These are phyloP conservation scores for Lophura nycthemera DNA, from an alignment of 2,113 vertebrate species.

Conservation along the genomic window DNA sequence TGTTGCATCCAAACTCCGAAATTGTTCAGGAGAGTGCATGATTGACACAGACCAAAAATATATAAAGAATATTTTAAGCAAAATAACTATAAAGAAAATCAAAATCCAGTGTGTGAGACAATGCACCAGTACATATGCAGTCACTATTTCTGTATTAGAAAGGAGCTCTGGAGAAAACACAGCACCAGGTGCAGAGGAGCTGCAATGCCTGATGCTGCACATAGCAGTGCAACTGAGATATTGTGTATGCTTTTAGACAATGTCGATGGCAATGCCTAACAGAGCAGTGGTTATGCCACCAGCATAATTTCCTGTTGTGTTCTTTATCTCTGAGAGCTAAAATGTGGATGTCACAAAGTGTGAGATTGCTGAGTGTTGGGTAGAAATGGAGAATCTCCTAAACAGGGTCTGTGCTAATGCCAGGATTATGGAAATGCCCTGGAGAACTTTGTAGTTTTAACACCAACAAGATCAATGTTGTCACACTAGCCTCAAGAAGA, in stretches of 20 bases:
- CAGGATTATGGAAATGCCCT: neutral
- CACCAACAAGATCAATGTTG: neutral
- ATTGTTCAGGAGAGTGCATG: neutral
- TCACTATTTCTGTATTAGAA: neutral
- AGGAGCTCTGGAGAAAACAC: neutral
- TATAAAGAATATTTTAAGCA: neutral
- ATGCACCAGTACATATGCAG: neutral
- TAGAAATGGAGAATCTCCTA: fast-evolving
- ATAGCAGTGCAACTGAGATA: neutral
- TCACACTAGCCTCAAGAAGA: neutral
- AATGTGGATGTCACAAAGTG: neutral
- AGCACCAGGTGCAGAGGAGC: neutral
- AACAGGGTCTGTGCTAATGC: neutral
- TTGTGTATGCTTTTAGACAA: neutral
- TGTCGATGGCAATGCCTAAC: neutral
- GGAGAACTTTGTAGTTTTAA: neutral
- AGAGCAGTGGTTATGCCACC: neutral
- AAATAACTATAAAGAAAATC: neutral
- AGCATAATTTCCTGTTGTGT: neutral
- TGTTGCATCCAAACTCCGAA: neutral
- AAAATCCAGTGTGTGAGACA: neutral
- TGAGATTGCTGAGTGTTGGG: neutral
- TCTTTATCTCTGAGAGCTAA: neutral
- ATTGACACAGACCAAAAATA: neutral
- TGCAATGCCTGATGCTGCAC: neutral